Conservation (phyloP, 1,140 invertebrate genomes). For the Bicyclus anynana region DNA sequence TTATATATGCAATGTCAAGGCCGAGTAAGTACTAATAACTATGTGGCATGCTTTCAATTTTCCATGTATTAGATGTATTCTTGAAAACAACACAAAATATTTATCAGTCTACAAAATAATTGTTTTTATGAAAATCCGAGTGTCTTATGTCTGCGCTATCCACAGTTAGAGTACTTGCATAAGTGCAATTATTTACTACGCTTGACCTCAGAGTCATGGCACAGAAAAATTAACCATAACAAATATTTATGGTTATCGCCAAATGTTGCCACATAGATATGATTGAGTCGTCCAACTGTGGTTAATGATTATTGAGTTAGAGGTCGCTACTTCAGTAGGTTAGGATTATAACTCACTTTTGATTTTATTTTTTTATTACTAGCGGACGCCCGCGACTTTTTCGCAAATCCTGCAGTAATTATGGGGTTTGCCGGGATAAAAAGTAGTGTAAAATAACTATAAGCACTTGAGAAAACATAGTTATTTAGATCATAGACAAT, state of each 20-base stretch:
- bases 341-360: background rate
- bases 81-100: too few relatives aligned
- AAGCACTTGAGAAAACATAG: too few relatives aligned
- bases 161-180: slow-evolving; percentile 36
- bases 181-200: slow-evolving; percentile 57
- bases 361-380: background rate
- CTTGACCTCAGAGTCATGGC: slow-evolving; percentile 53
- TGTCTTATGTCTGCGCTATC: slow-evolving; percentile 11
- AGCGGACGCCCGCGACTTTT: too few relatives aligned
- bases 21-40: too few relatives aligned
- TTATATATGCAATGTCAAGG: too few relatives aligned
- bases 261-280: slow-evolving; percentile 35
- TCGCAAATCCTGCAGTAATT: too few relatives aligned
- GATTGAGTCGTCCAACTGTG: slow-evolving; percentile 46
- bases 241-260: slow-evolving; percentile 49
- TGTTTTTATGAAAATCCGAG: background rate
- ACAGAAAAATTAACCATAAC: slow-evolving; percentile 55
- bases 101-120: too few relatives aligned
- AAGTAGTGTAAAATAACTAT: too few relatives aligned
- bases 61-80: too few relatives aligned
- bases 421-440: too few relatives aligned
- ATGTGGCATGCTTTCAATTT: too few relatives aligned
- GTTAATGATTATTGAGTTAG: slow-evolving; percentile 34
- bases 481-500: too few relatives aligned
- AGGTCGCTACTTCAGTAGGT: slow-evolving; percentile 4